Evolutionary conservation across 2,888 invertebrate genomes (phyloP).

Genomic region (Philonicus albiceps): DNA sequence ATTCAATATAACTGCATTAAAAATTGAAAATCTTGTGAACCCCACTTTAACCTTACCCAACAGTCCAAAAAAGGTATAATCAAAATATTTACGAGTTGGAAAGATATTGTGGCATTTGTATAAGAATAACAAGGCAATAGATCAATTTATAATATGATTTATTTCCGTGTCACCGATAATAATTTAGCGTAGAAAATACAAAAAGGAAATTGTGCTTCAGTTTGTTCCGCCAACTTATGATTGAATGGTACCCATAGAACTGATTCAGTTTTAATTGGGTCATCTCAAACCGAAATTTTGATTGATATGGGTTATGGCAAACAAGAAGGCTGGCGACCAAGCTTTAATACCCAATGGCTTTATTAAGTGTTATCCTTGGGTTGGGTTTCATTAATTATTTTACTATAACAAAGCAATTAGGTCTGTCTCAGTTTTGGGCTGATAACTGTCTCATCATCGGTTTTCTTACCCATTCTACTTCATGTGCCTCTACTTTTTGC

Average conservation of each 20-base stretch:
- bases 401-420: not conserved
- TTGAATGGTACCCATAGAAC: not conserved
- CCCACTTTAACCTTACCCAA: too few relatives aligned
- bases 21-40: too few relatives aligned
- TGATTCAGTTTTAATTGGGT: not conserved
- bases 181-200: not conserved
- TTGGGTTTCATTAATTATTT: not conserved
- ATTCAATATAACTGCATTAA: too few relatives aligned
- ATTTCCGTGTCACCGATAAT: not conserved
- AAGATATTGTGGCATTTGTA: too few relatives aligned
- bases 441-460: not conserved
- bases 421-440: not conserved
- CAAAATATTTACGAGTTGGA: too few relatives aligned
- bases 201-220: not conserved
- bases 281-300: not conserved
- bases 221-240: not conserved
- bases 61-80: too few relatives aligned
- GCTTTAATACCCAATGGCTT: not conserved
- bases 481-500: not conserved
- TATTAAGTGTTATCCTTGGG: not conserved
- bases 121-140: not conserved
- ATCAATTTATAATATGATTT: not conserved
- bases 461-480: not conserved
- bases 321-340: not conserved
- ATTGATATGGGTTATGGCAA: not conserved